Base-by-base conservation (phyloP, 2,888 invertebrate species). In the Pachydiplax longipennis region DNA sequence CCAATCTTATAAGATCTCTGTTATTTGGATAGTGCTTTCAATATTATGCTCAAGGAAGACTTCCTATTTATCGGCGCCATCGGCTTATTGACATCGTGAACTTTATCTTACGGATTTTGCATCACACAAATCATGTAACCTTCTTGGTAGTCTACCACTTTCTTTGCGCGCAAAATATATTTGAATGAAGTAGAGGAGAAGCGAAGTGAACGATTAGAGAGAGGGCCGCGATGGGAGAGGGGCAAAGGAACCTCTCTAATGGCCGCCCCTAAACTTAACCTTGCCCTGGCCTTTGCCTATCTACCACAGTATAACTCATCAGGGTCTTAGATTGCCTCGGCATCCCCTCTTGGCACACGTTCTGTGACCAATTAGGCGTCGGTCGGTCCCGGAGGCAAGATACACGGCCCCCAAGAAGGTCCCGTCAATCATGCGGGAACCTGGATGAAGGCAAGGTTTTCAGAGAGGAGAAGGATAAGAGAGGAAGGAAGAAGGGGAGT, bases 401-500 rank as follows among this genome's bases (percentile, higher is more conserved):
- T 87, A 87, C 87, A 87, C 61, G 87, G 87, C 37, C 61, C 87
- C 87, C 87, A 65, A 65, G 87, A 87, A 87, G 87, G 87, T 40
- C 87, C 87, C 87, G 87, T 87, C 87, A 87, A 87, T 87, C 87
- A 87, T 87, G 87, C 61, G 87, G 87, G 35, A 87, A 87, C 87
- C 61, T 65, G 61, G 61, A 83, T 83, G 83, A 83, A 53, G 83
- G 83, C 18, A 37, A 81, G 37, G 81, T 37, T 37, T 37, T 81
- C 13, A 15, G 58, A 35, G 83, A 15, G 12, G 15, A 35, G 25
- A 31, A 61, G 61, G 37, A 61, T 53, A 58, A 31, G 83, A 53
- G 83, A 58, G 25, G 83, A 83, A 44, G 82, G 82, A 31, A 53
- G n/a, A 83, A 25, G 83, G 61, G 48, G 3, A 31, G 73, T 5